Evolutionary conservation across 2,797 vertebrate species (phyloP).

Genomic region (Onychomys torridus): DNA sequence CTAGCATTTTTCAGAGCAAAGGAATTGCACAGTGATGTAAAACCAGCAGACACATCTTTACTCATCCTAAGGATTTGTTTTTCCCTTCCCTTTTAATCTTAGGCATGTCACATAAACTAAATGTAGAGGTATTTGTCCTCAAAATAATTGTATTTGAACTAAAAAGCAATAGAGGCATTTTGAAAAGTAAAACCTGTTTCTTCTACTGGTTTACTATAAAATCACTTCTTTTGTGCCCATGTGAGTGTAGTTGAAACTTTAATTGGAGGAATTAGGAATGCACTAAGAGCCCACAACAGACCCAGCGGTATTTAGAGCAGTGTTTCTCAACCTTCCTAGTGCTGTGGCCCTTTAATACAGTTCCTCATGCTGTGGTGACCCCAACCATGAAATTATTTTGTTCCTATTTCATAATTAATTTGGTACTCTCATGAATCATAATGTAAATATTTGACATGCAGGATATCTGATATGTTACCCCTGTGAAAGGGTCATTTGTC

Average conservation of each 20-base stretch:
- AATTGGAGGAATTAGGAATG: neutral
- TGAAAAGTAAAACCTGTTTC: neutral
- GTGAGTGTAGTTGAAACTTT: neutral
- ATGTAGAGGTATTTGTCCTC: neutral
- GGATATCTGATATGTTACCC: neutral
- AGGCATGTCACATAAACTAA: neutral
- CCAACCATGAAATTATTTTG: too few species aligned
- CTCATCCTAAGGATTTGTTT: neutral
- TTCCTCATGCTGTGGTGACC: neutral
- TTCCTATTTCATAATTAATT: neutral
- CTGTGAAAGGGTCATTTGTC: neutral
- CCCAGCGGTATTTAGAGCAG: neutral
- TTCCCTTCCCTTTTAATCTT: neutral
- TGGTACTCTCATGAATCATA: neutral
- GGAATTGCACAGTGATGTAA: conserved; percentile 13
- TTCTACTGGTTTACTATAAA: neutral
- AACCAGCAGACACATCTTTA: neutral
- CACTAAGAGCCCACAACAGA: neutral
- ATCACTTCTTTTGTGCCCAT: neutral
- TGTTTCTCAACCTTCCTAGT: neutral
- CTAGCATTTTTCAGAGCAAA: conserved; percentile 32
- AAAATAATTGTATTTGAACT: conserved; percentile 32
- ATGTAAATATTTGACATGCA: neutral
- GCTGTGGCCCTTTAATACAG: neutral
- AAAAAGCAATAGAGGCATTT: neutral